Conservation (phyloP, 2,888 invertebrate species). For the Phengaris arion region DNA sequence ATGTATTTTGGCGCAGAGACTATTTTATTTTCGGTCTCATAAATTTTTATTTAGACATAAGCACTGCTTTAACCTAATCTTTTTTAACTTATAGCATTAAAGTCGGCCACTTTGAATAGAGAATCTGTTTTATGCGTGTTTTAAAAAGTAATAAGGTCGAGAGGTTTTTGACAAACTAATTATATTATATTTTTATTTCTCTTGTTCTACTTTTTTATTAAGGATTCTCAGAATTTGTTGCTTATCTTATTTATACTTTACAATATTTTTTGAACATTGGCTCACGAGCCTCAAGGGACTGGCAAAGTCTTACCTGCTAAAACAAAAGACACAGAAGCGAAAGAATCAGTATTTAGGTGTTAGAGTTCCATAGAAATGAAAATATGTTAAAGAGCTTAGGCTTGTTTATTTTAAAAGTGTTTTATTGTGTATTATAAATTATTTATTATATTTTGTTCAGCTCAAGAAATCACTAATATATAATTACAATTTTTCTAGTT, state of each 20-base stretch:
- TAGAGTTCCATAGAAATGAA: neutral
- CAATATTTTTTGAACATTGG: neutral
- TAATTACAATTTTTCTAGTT: too few relatives aligned
- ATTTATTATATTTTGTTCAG: too few relatives aligned
- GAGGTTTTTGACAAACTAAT: neutral
- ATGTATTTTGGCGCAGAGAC: slow-evolving; percentile 26
- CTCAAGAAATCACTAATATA: too few relatives aligned
- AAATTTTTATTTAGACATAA: slow-evolving; percentile 9
- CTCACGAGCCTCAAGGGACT: neutral
- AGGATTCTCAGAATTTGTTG: neutral
- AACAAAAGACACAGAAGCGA: neutral
- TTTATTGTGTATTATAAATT: too few relatives aligned
- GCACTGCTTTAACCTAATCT: slow-evolving; percentile 24
- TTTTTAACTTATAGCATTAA: slow-evolving; percentile 15
- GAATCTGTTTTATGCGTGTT: neutral
- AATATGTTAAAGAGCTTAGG: neutral
- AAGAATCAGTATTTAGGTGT: neutral
- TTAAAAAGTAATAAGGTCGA: neutral
- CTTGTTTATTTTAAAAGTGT: too few relatives aligned
- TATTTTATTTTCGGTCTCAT: neutral
- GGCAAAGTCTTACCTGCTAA: neutral
- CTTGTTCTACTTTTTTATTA: neutral
- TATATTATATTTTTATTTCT: neutral
- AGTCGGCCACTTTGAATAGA: neutral
- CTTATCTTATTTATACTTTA: neutral